These are phyloP conservation scores for Hyposoter dolosus DNA, from an alignment of 2,888 invertebrate genomes.

Conservation along the genomic window DNA sequence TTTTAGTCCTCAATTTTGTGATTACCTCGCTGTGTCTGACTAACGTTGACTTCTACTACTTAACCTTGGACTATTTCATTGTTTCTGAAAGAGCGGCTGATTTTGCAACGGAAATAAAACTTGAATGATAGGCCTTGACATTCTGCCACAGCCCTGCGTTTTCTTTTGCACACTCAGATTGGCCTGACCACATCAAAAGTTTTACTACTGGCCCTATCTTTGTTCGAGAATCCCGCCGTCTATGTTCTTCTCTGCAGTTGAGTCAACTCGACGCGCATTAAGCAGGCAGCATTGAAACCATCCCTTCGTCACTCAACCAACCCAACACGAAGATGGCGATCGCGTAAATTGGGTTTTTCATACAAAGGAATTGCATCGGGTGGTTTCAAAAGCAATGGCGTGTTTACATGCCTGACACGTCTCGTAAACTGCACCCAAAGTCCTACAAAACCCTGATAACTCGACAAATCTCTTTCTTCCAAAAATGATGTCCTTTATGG, in stretches of 20 bases:
- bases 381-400: background rate
- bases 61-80: background rate
- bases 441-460: slow-evolving; percentile 9
- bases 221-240: background rate
- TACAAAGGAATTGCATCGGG: background rate
- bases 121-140: background rate
- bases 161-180: background rate
- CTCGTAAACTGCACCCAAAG: slow-evolving; percentile 18
- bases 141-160: background rate
- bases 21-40: background rate
- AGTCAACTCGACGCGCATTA: slow-evolving; percentile 31
- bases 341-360: background rate
- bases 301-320: background rate
- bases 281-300: slow-evolving; percentile 22
- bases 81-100: background rate
- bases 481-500: slow-evolving; percentile 36
- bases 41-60: background rate
- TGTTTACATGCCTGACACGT: background rate
- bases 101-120: background rate
- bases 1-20: background rate
- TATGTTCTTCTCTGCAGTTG: background rate
- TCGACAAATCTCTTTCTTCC: slow-evolving; percentile 5
- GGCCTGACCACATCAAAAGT: background rate
- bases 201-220: slow-evolving; percentile 17
- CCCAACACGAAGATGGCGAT: background rate